Evolutionary conservation across 2,797 vertebrate genomes (phyloP).

Genomic region (Sebastes matsubarae): DNA sequence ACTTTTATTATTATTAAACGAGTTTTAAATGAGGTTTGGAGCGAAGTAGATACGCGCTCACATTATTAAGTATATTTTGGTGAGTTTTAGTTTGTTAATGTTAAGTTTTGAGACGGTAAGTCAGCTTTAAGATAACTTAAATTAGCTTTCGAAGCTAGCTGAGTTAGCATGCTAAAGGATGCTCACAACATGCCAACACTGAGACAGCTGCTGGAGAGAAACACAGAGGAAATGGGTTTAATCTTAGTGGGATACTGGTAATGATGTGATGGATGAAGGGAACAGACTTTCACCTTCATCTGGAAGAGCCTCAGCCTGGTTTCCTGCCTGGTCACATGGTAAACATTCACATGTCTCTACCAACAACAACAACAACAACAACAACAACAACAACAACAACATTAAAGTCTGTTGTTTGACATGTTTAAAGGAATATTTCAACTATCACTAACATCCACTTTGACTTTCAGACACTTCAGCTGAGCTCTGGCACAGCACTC

Average conservation of each 20-base stretch:
- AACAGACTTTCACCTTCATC: background rate
- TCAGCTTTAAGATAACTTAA: background rate
- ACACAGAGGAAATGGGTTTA: background rate
- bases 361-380: background rate
- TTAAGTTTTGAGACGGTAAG: too few species aligned
- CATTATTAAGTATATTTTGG: fast-evolving
- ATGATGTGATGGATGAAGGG: slow-evolving; percentile 48
- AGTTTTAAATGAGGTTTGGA: background rate
- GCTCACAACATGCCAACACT: background rate
- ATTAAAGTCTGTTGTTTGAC: background rate
- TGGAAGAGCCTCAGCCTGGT: slow-evolving; percentile 1
- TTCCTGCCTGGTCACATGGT: slow-evolving; percentile 31
- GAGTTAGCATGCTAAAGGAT: background rate
- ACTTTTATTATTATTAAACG: background rate
- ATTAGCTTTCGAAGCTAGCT: background rate
- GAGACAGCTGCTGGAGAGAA: background rate
- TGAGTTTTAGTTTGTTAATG: background rate
- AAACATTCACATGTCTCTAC: background rate
- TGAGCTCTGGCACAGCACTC: slow-evolving; percentile 59
- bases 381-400: background rate
- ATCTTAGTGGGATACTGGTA: background rate
- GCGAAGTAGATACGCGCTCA: fast-evolving
- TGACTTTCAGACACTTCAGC: slow-evolving; percentile 27
- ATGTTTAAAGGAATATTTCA: background rate
- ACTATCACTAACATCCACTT: background rate